A percentile compares a stretch with the other conserved stretches of the same genome.
phyloP scores from a whole-genome alignment of 2,888 invertebrate genomes.

The Hyppa rectilinea region DNA sequence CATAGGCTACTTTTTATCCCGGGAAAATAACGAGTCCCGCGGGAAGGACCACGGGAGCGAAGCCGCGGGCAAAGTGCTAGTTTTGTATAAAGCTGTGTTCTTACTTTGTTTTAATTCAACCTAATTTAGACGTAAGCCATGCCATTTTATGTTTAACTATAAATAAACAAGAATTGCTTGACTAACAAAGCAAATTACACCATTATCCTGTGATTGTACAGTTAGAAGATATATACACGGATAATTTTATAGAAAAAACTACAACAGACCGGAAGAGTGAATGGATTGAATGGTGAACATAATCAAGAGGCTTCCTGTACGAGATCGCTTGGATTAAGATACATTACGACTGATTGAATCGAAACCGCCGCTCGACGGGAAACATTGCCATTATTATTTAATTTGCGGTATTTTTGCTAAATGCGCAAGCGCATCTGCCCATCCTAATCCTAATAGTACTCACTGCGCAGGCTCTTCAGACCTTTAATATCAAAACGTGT shows the following conservation, averaged over 20 bases:
- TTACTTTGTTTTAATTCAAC: neutral
- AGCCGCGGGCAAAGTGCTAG: no score
- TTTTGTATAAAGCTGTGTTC: neutral
- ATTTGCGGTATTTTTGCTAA: slow-evolving; percentile 31
- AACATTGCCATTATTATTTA: slow-evolving; percentile 34
- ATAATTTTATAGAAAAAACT: slow-evolving; percentile 56
- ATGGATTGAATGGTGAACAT: slow-evolving; percentile 60
- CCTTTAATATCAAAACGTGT: neutral
- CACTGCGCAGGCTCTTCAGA: no score
- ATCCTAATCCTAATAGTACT: no score
- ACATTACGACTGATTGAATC: slow-evolving; percentile 54
- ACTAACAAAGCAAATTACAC: slow-evolving; percentile 53
- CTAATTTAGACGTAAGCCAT: neutral
- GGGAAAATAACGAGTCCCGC: no score
- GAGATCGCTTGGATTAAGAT: slow-evolving; percentile 55
- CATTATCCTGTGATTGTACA: slow-evolving; percentile 55
- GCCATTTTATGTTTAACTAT: neutral
- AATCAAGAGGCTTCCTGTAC: slow-evolving; percentile 59
- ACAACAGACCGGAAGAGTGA: slow-evolving; percentile 56
- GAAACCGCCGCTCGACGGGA: slow-evolving; percentile 28
- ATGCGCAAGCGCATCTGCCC: slow-evolving; percentile 5
- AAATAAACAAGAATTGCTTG: slow-evolving; percentile 18
- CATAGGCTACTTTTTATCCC: no score
- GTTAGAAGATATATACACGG: slow-evolving; percentile 48
- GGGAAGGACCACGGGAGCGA: no score